Percentiles rank a stretch among this genome's conserved stretches.
Evolutionary conservation across 2,888 invertebrate species (phyloP).

Genomic region (Meteorus cinctellus): DNA sequence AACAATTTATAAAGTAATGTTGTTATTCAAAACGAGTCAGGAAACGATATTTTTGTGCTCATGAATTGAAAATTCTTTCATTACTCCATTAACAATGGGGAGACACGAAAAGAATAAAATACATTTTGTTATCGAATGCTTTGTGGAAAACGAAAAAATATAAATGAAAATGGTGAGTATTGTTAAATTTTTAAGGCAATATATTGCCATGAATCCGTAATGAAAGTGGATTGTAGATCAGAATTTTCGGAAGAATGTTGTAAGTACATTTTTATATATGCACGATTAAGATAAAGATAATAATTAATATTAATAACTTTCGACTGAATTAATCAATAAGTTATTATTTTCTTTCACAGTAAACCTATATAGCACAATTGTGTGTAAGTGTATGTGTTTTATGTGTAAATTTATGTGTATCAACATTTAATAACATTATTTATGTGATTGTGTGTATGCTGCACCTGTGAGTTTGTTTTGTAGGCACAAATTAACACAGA

Average conservation of each 20-base stretch:
- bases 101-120: slow-evolving; percentile 18
- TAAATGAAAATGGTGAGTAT: slow-evolving; percentile 34
- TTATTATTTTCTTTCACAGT: background rate
- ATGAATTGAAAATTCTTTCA: background rate
- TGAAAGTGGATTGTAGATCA: background rate
- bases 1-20: background rate
- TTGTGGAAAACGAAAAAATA: background rate
- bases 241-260: slow-evolving; percentile 23
- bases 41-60: background rate
- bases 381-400: slow-evolving; percentile 1
- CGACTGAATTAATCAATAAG: background rate
- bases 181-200: slow-evolving; percentile 23
- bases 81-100: background rate
- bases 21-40: background rate
- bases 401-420: background rate
- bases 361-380: slow-evolving; percentile 1
- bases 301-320: background rate
- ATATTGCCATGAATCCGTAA: background rate
- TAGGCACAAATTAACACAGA: slow-evolving; percentile 22
- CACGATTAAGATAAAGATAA: slow-evolving; percentile 13
- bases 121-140: background rate
- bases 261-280: slow-evolving; percentile 36
- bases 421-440: background rate
- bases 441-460: background rate
- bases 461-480: slow-evolving; percentile 1